These are phyloP conservation scores for Drosophila leonis DNA, from an alignment of 2,888 invertebrate species.

Conservation along the genomic window DNA sequence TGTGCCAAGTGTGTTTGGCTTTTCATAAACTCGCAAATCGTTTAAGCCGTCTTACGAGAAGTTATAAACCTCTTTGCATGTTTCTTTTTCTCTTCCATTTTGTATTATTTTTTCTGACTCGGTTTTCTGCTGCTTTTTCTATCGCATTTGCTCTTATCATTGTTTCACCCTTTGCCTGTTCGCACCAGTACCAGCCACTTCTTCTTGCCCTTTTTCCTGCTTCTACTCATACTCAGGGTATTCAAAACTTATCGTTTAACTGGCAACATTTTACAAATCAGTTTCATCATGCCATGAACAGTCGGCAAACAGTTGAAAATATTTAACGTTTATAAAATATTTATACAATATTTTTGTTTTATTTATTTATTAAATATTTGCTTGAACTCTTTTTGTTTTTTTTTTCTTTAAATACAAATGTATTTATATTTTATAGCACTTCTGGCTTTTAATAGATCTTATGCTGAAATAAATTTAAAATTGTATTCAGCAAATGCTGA, in stretches of 20 bases:
- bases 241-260: no score
- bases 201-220: constrained; percentile 1
- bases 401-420: neutral
- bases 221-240: constrained; percentile 11
- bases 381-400: no score
- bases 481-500: neutral
- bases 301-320: neutral
- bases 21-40: constrained; percentile 79
- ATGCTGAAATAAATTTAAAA: no score
- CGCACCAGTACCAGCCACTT: constrained; percentile 12
- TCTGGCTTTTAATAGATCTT: no score
- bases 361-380: neutral
- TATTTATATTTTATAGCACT: neutral
- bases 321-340: neutral
- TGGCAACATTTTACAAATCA: neutral
- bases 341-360: no score
- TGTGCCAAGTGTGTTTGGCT: constrained; percentile 72
- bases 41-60: constrained; percentile 78
- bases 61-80: constrained; percentile 74
- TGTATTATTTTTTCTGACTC: constrained; percentile 20
- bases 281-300: neutral
- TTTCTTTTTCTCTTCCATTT: constrained; percentile 15
- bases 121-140: constrained; percentile 31
- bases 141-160: constrained; percentile 28
- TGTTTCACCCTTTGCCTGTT: constrained; percentile 44